Evolutionary conservation across 2,113 vertebrate species (phyloP), one percentile per base, ranked within the genome.

Genomic region (Benitochromis conjunctus): DNA sequence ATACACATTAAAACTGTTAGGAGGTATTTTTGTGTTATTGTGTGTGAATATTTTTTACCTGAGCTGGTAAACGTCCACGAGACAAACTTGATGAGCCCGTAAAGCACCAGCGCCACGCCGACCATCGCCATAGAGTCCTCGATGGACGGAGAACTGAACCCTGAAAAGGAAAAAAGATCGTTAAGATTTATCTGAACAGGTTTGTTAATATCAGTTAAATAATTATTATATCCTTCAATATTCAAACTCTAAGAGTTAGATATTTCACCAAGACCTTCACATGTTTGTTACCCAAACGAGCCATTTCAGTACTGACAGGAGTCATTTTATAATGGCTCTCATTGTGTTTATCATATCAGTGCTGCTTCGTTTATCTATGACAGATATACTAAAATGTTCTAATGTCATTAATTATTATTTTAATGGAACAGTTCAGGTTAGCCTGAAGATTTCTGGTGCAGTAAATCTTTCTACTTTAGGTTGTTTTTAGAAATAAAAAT

Each of bases 101-200:
- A 96, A 66, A 97, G 96, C 26, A 94, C 88, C 3, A 97, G 88
- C 1, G 96, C 96, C 54, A 96, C 95, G 2, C 94, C 96, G 2
- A 97, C 95, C 96, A 97, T 96, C 1, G 95, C 95, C 96, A 97
- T 97, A 1, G 96, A 96, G 91, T 97, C 96, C 60, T 97, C 96
- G 5, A 97, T 94, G 48, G 96, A 94, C 0, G 95, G 96, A 79
- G 90, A 54, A 18, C 92, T 94, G 85, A 96, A 95, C 46, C 95
- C 96, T 97, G 90, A 24, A 10, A 43, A 34, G 60, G 0, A 38
- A 76, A 36, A 57, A 79, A 3, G 18, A 1, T 16, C 1, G 1
- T 46, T 71, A 29, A 3, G 38, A 29, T 51, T 43, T 2, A 21
- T 83, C 7, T 5, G 10, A 14, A 76, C 9, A 5, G 7, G 55